phyloP scores from a whole-genome alignment of 2,888 invertebrate species.

The Crepidodera aurea region DNA sequence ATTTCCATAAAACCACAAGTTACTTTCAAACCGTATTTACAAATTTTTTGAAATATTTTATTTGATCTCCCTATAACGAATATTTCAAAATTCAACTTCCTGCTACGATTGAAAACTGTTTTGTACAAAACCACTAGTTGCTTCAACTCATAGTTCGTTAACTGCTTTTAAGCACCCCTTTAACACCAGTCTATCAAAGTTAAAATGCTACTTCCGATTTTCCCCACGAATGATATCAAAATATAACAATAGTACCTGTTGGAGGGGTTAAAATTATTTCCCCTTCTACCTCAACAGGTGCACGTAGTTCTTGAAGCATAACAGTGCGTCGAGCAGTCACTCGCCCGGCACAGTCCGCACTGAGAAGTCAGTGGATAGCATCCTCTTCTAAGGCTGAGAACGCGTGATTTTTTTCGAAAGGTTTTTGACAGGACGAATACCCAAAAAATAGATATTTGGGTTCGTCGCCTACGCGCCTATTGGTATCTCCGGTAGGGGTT shows the following conservation, averaged over 20 bases:
- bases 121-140: conserved; percentile 39
- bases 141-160: conserved; percentile 31
- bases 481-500: conserved; percentile 42
- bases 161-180: conserved; percentile 40
- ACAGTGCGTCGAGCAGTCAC: conserved; percentile 61
- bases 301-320: conserved; percentile 63
- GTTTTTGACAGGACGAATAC: conserved; percentile 27
- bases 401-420: conserved; percentile 48
- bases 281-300: conserved; percentile 61
- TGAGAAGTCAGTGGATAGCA: conserved; percentile 54
- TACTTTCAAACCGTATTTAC: too few species aligned
- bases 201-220: conserved; percentile 45
- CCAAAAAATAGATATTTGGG: conserved; percentile 21
- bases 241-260: conserved; percentile 57
- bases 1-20: too few species aligned
- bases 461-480: conserved; percentile 43
- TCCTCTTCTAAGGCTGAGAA: conserved; percentile 43
- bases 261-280: conserved; percentile 55
- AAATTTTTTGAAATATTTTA: too few species aligned
- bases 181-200: conserved; percentile 33
- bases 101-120: not conserved
- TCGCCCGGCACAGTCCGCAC: conserved; percentile 63
- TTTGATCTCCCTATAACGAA: too few species aligned
- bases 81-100: not conserved
- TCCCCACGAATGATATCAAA: conserved; percentile 47